Evolutionary conservation across 2,113 vertebrate species (phyloP).

Genomic region (Poicephalus gulielmi): DNA sequence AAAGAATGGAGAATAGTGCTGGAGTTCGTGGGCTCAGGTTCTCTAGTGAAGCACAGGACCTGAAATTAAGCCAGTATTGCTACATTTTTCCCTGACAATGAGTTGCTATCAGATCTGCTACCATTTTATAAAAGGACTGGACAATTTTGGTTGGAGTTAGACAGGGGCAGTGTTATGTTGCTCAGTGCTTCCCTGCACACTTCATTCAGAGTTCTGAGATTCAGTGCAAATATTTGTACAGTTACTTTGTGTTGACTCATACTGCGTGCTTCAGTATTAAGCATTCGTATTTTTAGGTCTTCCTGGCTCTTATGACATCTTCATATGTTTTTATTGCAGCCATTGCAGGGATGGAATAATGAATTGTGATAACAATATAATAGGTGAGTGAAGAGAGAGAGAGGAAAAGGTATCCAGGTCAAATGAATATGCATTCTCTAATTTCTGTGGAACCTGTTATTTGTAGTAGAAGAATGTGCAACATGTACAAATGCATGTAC

Average conservation of each 20-base stretch:
- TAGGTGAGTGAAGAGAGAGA: slow-evolving; percentile 35
- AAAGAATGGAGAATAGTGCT: neutral
- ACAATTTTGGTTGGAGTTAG: neutral
- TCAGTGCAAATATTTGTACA: neutral
- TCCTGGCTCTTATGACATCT: neutral
- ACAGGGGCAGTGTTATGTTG: neutral
- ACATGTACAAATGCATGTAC: neutral
- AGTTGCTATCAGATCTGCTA: neutral
- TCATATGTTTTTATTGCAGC: slow-evolving; percentile 69
- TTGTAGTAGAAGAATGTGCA: neutral
- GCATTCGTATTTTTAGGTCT: neutral
- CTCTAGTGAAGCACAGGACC: neutral
- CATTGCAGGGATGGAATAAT: slow-evolving; percentile 88
- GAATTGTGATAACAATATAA: slow-evolving; percentile 75
- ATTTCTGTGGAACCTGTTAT: neutral
- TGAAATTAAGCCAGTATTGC: neutral
- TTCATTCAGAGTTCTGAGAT: neutral
- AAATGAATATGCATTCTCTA: neutral
- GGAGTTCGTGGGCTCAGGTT: neutral
- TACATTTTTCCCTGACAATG: neutral
- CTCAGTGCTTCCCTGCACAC: neutral
- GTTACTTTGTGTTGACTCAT: neutral
- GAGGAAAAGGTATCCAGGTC: neutral
- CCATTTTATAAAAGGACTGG: neutral
- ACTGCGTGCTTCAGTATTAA: neutral